Base-by-base conservation (phyloP, 2,888 invertebrate species). In the Ormyrus labotus region DNA sequence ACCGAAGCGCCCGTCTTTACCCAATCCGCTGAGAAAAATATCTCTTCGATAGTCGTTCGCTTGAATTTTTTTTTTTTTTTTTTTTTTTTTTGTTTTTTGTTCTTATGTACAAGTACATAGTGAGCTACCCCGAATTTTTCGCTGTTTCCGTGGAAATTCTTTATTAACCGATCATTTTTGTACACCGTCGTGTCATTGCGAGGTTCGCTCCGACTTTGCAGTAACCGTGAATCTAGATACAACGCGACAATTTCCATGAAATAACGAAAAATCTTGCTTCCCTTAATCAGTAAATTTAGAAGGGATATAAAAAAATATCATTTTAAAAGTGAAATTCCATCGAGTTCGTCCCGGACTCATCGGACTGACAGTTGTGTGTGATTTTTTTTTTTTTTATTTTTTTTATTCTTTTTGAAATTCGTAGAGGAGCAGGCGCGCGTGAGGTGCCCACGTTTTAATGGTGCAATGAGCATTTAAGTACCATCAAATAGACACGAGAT, bases 401-500 rank as follows among this genome's bases (percentile, higher is more conserved):
- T 60, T 68, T 75, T 64, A 57, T 76, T 72, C 51, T 55, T 58
- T 45, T 60, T 68, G 70, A 60, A 57, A 72, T 72, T 76, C 73
- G 63, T 73, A 77, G 67, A 71, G 67, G 53, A 64, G 65, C 72
- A 51, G 45, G n/a, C 63, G 47, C 13, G 50, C 11, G 9, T 60
- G 51, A 58, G 4, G 55, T 57, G 48, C 51, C 50, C 58, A 50
- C 50, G 3, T 34, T 34, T 74, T 75, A 58, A 63, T 69, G 72
- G 73, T 75, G 74, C 72, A 81, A 72, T 64, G 81, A 82, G 82
- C 81, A 64, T 71, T 88, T 88, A 88, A 89, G 88, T 88, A 89
- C 87, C 86, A 88, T 87, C 78, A 84, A 34, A 88, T 86, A 88
- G 85, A 88, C 85, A 88, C 85, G 85, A 87, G 86, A 88, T 87